Base-by-base conservation (phyloP, 2,113 vertebrate genomes). In the Ovis canadensis region DNA sequence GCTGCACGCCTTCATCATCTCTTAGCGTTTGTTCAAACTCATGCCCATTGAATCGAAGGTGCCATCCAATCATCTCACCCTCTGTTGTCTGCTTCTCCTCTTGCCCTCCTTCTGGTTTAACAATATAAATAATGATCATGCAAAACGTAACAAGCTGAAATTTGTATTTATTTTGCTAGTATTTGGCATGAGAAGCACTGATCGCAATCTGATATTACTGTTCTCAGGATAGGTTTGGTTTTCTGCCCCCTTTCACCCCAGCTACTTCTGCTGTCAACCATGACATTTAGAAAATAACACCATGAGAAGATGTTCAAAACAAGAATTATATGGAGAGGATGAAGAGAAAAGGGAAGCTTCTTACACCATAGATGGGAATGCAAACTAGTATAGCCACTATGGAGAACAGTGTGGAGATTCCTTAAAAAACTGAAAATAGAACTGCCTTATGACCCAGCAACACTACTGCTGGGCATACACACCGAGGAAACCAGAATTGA, bases 231-330 rank as follows among this genome's bases (percentile, higher is more conserved):
- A 23, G 3, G 25, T 90, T 95, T 94, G 6, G 5, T 87, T 95
- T 96, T 81, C 71, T 36, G 31, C 84, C 33, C 12, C 48, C 5
- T 45, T 90, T 62, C 23, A 45, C 16, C 16, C n/a, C 16, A 11
- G 7, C 48, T 77, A n/a, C 52, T 84, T 93, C 40, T 94, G 86
- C 43, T 60, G 36, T 27, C 12, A 89, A n/a, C 31, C 48, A 23
- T 54, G 80, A n/a, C 59, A 92, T 62, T 97, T 88, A 91, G 88
- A 90, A 96, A 94, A 91, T 45, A 91, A 82, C 12, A n/a, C n/a
- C 19, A 48, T 52, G 87, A 43, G 57, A 62, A 94, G 59, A 57
- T 71, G 23, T 27, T 86, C 60, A 89, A 59, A 71, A 67, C 43
- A 31, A 92, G 12, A 48, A 87, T 45, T 96, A 55, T 60, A 83